A percentile compares a stretch with the other conserved stretches of the same genome.
phyloP scores from a whole-genome alignment of 2,888 invertebrate genomes.

The Toxonevra muliebris region DNA sequence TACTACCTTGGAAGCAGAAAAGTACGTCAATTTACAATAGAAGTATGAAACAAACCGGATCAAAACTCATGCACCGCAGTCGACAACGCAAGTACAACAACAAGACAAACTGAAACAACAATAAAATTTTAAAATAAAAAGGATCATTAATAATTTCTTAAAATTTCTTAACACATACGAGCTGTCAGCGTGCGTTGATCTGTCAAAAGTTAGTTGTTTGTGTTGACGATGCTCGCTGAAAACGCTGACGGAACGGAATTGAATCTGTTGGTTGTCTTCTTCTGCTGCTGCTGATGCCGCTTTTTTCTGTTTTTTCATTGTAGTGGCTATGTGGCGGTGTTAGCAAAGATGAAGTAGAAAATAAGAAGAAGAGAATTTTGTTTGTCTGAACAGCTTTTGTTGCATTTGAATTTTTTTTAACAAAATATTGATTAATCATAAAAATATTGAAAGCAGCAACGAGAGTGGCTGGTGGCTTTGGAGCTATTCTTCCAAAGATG shows the following conservation, averaged over 20 bases:
- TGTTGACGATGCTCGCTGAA: not conserved
- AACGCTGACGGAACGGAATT: too few species aligned
- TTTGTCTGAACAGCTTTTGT: constrained; percentile 45
- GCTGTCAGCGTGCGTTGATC: constrained; percentile 56
- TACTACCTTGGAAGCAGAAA: not conserved
- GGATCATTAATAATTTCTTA: constrained; percentile 56
- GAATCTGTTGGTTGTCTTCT: too few species aligned
- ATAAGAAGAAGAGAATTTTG: not conserved
- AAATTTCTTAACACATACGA: constrained; percentile 45
- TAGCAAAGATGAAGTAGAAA: constrained; percentile 21
- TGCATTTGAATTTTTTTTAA: constrained; percentile 45
- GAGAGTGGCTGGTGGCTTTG: constrained; percentile 40
- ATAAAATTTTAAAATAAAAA: constrained; percentile 30
- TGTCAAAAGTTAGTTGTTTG: constrained; percentile 48
- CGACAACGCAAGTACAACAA: not conserved
- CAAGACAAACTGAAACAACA: too few species aligned
- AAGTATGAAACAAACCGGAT: constrained; percentile 45
- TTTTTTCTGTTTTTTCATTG: not conserved
- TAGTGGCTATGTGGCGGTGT: constrained; percentile 8
- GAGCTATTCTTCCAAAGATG: constrained; percentile 29
- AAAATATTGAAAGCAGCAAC: constrained; percentile 32
- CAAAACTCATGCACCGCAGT: constrained; percentile 36
- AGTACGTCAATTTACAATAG: not conserved
- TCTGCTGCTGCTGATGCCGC: not conserved
- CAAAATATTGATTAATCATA: constrained; percentile 56